Conservation (phyloP, 2,888 invertebrate species). For the Oligia fasciuncula region DNA sequence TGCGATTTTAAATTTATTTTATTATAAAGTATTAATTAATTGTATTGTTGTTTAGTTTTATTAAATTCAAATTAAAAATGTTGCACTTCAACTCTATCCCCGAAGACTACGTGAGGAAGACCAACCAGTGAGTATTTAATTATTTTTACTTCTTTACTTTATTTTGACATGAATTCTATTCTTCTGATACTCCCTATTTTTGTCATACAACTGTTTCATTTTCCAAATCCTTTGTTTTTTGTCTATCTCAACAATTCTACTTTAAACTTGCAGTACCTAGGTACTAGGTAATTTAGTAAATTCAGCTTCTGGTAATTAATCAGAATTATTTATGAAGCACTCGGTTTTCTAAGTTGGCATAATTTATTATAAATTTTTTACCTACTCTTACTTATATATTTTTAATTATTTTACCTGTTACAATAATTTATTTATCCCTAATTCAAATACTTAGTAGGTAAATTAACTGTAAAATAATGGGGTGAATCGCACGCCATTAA, state of each 20-base stretch:
- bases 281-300: no score
- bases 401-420: neutral
- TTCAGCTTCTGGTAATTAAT: no score
- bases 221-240: neutral
- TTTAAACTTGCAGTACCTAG: neutral
- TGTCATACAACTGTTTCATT: neutral
- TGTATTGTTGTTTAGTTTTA: conserved; percentile 64
- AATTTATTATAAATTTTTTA: neutral
- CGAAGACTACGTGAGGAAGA: conserved; percentile 84
- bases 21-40: conserved; percentile 63
- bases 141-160: neutral
- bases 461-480: neutral
- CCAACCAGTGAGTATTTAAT: conserved; percentile 81
- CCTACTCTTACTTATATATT: neutral
- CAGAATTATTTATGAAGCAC: neutral
- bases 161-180: neutral
- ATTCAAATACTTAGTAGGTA: neutral
- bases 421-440: neutral
- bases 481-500: no score
- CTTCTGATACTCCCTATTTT: neutral
- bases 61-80: conserved; percentile 76
- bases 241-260: neutral
- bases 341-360: neutral
- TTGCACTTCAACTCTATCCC: conserved; percentile 84
- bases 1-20: conserved; percentile 41